Evolutionary conservation across 2,888 invertebrate species (phyloP), one percentile per base, ranked within the genome.

Genomic region (Andrena camellia): DNA sequence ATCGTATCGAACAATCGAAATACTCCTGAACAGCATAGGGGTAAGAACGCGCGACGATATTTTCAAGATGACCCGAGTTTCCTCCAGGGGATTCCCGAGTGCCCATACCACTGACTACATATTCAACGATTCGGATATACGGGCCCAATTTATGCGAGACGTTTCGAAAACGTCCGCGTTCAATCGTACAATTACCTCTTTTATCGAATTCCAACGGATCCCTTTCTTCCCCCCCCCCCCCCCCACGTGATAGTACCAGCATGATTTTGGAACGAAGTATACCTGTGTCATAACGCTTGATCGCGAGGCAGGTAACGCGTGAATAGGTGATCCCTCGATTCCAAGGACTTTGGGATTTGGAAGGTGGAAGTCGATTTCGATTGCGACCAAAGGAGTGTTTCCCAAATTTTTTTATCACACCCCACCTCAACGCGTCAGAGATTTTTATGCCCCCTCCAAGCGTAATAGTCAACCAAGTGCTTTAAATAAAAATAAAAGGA

Each of bases 21-120:
- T 63, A 62, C 54, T 62, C 33, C 63, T 50, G 48, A 60, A 42
- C n/a, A 17, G 29, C 60, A 85, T 85, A 81, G 59, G 85, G 85
- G 85, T 48, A 2, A 62, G n/a, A 23, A 67, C 57, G 42, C 10
- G 59, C n/a, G 10, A 20, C 68, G 68, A 60, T 31, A 31, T 31
- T 67, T 79, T 69, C 66, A 64, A 74, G 52, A 67, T 62, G 23
- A 59, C 17, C 57, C 73, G 35, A 64, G 26, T 42, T 69, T 67
- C 42, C 35, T 10, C 57, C 57, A 10, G 66, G 42, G 8, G 48
- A 20, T 66, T 54, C 35, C 74, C 29, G 52, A 86, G 78, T 68
- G 72, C 81, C 80, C 77, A 76, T 79, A 84, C 75, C 54, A n/a
- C 26, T 67, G 48, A 54, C 50, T 73, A 17, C 13, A n/a, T 42